These are phyloP conservation scores for Laticauda colubrina DNA, from an alignment of 2,113 vertebrate genomes.

Conservation along the genomic window DNA sequence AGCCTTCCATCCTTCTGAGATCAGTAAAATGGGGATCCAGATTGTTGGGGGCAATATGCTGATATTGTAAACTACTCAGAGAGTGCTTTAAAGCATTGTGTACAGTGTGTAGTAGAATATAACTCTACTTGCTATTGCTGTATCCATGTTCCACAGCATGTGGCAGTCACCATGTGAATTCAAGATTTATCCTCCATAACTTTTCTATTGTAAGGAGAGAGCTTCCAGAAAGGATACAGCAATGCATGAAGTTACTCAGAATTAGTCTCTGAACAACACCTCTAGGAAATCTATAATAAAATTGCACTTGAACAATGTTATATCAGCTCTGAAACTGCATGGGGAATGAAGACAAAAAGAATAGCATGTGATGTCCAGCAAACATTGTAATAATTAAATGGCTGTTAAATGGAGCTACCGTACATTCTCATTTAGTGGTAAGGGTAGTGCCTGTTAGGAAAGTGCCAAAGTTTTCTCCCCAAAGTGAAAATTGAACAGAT, in stretches of 20 bases:
- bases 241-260: fast-evolving
- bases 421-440: neutral
- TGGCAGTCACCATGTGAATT: neutral
- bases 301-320: neutral
- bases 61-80: neutral
- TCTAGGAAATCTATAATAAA: neutral
- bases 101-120: neutral
- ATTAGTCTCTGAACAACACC: neutral
- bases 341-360: neutral
- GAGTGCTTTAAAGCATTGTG: neutral
- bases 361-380: neutral
- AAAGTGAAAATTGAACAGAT: neutral
- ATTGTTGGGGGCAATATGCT: neutral
- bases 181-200: neutral
- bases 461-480: neutral
- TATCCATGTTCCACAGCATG: neutral
- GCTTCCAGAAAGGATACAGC: neutral
- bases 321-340: neutral
- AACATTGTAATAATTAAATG: neutral
- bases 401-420: neutral
- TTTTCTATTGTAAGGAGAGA: neutral
- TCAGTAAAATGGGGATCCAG: neutral
- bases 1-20: neutral
- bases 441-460: neutral
- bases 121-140: neutral